These are phyloP conservation scores for Araneus ventricosus DNA, from an alignment of 1,140 invertebrate genomes.

Conservation along the genomic window DNA sequence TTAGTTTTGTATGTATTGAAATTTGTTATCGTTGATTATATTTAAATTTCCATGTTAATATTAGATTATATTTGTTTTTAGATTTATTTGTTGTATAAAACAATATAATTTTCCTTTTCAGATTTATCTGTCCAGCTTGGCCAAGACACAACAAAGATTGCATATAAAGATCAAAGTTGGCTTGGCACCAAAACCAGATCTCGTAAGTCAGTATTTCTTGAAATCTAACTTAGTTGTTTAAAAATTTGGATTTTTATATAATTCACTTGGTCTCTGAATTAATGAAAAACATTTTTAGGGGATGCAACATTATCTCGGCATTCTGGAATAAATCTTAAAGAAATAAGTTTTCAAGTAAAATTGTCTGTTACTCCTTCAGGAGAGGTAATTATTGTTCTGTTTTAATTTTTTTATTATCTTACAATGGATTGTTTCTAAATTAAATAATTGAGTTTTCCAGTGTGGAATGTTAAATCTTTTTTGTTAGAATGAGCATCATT, in stretches of 20 bases:
- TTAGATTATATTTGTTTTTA: neutral
- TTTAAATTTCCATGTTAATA: too few species aligned
- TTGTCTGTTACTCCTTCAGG: constrained; percentile 94
- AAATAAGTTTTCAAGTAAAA: constrained; percentile 91
- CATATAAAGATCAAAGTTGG: constrained; percentile 99
- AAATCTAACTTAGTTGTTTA: neutral
- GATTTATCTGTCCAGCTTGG: constrained; percentile 94
- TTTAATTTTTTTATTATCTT: neutral
- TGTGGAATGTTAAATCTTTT: too few species aligned
- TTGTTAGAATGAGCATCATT: too few species aligned
- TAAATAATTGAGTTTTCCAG: too few species aligned
- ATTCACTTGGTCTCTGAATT: neutral
- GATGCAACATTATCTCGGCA: constrained; percentile 98
- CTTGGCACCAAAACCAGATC: constrained; percentile 96
- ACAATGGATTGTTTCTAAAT: neutral
- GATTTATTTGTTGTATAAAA: neutral
- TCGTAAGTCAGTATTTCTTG: constrained; percentile 82
- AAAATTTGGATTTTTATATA: neutral
- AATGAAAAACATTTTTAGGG: constrained; percentile 80
- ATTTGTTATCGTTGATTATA: too few species aligned
- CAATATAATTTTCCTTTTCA: constrained; percentile 78
- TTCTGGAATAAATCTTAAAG: constrained; percentile 97
- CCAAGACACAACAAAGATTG: constrained; percentile 97
- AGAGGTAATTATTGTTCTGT: constrained; percentile 80
- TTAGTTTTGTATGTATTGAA: too few species aligned